Percentiles rank a stretch among this genome's conserved stretches.
Evolutionary conservation across 35 echinoderm and acorn worm species (phyloP).

Genomic region (Hemicentrotus pulcherrimus): DNA sequence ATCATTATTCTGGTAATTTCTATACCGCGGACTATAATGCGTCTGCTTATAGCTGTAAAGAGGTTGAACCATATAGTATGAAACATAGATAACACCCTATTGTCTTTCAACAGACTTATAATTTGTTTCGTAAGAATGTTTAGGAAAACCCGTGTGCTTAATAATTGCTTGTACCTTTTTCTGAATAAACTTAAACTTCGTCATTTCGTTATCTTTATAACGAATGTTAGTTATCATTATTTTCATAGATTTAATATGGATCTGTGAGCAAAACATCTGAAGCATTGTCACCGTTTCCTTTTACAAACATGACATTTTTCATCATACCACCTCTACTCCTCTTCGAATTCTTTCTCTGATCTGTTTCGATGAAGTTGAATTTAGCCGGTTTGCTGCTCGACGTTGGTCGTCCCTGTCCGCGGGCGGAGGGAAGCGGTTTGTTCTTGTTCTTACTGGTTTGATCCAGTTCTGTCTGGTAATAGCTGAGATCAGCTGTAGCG

Average conservation of each 20-base stretch:
- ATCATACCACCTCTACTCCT: neutral
- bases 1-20: no score
- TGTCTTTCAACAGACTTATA: no score
- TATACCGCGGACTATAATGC: no score
- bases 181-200: neutral
- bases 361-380: slow-evolving; percentile 46
- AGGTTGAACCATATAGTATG: no score
- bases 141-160: neutral
- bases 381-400: slow-evolving; percentile 42
- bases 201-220: neutral
- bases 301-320: slow-evolving; percentile 23
- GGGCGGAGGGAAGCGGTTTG: slow-evolving; percentile 43
- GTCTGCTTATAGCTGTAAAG: no score
- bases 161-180: neutral
- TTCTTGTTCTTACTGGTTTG: slow-evolving; percentile 32
- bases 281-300: slow-evolving; percentile 22
- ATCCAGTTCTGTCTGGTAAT: slow-evolving; percentile 32
- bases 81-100: no score
- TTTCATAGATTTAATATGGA: neutral
- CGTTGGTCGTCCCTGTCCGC: slow-evolving; percentile 27
- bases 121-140: neutral
- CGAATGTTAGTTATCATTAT: neutral
- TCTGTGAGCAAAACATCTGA: slow-evolving; percentile 38
- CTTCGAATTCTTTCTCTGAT: slow-evolving; percentile 27
- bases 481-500: slow-evolving; percentile 30